phyloP scores from a whole-genome alignment of 2,888 invertebrate genomes.

The Esperia sulphurella region DNA sequence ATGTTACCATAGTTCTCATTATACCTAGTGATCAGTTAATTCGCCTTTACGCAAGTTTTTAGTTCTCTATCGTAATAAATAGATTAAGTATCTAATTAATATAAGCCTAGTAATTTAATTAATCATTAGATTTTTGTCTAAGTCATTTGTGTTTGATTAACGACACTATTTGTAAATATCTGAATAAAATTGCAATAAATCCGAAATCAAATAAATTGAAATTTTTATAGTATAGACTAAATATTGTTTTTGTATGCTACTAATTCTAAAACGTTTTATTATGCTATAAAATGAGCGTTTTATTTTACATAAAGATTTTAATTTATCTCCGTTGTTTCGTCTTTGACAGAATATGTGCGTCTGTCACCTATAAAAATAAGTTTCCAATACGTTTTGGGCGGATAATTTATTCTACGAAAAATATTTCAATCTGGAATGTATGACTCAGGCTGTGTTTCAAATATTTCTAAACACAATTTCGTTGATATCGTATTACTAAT shows the following conservation, averaged over 20 bases:
- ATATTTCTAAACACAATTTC: conserved; percentile 8
- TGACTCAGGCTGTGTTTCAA: conserved; percentile 2
- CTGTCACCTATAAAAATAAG: conserved; percentile 45
- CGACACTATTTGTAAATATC: conserved; percentile 9
- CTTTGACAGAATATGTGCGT: conserved; percentile 41
- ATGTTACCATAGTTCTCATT: background rate
- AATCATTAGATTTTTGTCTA: conserved; percentile 6
- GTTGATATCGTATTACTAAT: conserved; percentile 7
- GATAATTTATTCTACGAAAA: conserved; percentile 37
- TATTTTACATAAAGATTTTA: conserved; percentile 56
- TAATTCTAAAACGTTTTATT: conserved; percentile 53
- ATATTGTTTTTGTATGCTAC: conserved; percentile 49
- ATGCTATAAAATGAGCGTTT: conserved; percentile 51
- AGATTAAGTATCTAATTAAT: no score
- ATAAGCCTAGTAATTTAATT: background rate
- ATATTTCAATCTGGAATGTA: background rate
- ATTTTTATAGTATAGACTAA: conserved; percentile 41
- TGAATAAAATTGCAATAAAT: conserved; percentile 13
- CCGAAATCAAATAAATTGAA: conserved; percentile 41
- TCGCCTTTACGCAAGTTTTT: no score
- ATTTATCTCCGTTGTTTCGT: conserved; percentile 62
- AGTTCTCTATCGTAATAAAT: no score
- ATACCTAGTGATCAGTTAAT: no score
- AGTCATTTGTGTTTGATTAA: conserved; percentile 10
- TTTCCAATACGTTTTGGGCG: conserved; percentile 36